Conservation (phyloP, 2,888 invertebrate genomes). For the Limnephilus lunatus region DNA sequence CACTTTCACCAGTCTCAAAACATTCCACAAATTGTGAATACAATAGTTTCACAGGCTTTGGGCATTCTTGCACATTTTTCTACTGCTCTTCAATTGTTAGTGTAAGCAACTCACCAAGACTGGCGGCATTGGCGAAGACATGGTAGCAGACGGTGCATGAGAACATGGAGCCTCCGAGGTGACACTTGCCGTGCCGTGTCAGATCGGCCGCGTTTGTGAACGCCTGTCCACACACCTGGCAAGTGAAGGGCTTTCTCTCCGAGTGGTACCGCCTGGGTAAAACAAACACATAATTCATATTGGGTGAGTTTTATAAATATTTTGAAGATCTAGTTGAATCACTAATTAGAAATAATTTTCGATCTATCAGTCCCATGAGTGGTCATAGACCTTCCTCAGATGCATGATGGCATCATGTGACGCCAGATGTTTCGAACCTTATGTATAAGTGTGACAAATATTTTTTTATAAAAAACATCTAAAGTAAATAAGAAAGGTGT, state of each 20-base stretch:
- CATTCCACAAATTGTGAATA: not conserved
- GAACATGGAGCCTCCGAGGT: slow-evolving; percentile 87
- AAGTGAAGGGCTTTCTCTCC: slow-evolving; percentile 89
- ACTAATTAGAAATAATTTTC: too few species aligned
- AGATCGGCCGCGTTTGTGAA: slow-evolving; percentile 89
- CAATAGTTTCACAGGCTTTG: not conserved
- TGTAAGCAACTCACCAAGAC: slow-evolving; percentile 69
- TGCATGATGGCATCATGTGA: too few species aligned
- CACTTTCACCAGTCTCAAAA: too few species aligned
- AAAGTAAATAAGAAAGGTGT: too few species aligned
- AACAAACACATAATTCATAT: slow-evolving; percentile 44
- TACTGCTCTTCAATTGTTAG: not conserved
- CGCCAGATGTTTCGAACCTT: too few species aligned
- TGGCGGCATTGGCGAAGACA: slow-evolving; percentile 84
- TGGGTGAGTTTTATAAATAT: not conserved
- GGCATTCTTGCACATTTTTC: too few species aligned
- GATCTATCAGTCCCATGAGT: too few species aligned
- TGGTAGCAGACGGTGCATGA: slow-evolving; percentile 85
- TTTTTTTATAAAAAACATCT: too few species aligned
- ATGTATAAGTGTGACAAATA: too few species aligned
- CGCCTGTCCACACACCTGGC: slow-evolving; percentile 89
- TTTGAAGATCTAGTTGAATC: not conserved
- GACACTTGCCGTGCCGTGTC: slow-evolving; percentile 89
- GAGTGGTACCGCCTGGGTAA: slow-evolving; percentile 86
- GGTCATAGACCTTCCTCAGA: too few species aligned